A percentile compares a stretch with the other conserved stretches of the same genome.
Evolutionary conservation across 2,797 vertebrate species (phyloP).

Genomic region (Brachymystax lenok): DNA sequence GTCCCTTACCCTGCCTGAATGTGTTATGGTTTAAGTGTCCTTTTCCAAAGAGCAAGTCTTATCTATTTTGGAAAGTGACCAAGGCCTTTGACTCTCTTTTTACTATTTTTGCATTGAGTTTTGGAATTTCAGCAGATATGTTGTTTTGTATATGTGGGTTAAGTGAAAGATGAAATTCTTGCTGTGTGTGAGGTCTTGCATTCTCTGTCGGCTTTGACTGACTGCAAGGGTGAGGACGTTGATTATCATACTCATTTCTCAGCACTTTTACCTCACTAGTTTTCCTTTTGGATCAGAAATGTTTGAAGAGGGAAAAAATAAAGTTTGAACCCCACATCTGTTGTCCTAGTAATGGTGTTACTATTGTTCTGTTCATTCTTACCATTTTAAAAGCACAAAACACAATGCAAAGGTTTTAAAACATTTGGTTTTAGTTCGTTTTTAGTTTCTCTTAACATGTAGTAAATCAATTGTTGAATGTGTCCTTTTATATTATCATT

Average conservation of each 20-base stretch:
- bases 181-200: slow-evolving; percentile 61
- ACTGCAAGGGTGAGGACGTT: slow-evolving; percentile 26
- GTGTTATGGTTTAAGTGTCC: slow-evolving; percentile 40
- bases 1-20: not conserved
- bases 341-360: slow-evolving; percentile 16
- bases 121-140: slow-evolving; percentile 57
- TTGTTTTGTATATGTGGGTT: slow-evolving; percentile 47
- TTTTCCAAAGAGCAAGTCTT: slow-evolving; percentile 59
- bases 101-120: slow-evolving; percentile 43
- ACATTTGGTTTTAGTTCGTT: not conserved
- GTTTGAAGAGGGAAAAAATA: slow-evolving; percentile 66
- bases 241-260: slow-evolving; percentile 70
- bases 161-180: slow-evolving; percentile 51
- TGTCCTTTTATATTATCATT: not conserved
- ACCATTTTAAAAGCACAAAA: not conserved
- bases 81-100: slow-evolving; percentile 42
- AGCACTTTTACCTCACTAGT: slow-evolving; percentile 79
- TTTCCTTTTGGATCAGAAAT: slow-evolving; percentile 77
- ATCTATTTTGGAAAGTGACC: slow-evolving; percentile 49
- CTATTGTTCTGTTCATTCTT: not conserved
- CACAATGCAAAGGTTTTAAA: slow-evolving; percentile 4
- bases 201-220: slow-evolving; percentile 61
- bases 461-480: not conserved
- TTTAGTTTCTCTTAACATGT: no score
- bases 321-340: slow-evolving; percentile 62